phyloP scores from a whole-genome alignment of 2,888 invertebrate genomes.

The Cerastis rubricosa region DNA sequence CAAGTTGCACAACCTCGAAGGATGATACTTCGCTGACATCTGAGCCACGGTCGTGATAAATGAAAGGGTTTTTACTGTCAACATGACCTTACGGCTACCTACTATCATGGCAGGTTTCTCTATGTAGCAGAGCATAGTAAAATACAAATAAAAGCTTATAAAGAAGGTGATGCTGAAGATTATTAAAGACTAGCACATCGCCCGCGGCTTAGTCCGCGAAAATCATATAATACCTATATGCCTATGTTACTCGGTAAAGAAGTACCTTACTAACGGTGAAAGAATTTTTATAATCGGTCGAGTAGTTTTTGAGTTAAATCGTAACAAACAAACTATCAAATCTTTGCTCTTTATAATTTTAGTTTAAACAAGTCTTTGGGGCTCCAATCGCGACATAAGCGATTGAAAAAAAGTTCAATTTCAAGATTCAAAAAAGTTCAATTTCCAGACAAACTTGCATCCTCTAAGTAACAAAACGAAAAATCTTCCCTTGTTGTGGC shows the following conservation, averaged over 20 bases:
- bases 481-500: not conserved
- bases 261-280: too few relatives aligned
- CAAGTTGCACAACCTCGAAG: slow-evolving; percentile 44
- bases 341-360: too few relatives aligned
- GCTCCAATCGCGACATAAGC: not conserved
- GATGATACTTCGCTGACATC: slow-evolving; percentile 19
- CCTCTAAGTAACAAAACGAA: not conserved
- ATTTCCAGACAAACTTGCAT: not conserved
- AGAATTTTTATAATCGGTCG: too few relatives aligned
- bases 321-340: too few relatives aligned
- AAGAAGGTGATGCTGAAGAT: not conserved
- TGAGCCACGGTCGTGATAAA: slow-evolving; percentile 22
- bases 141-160: not conserved
- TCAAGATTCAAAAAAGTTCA: not conserved
- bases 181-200: not conserved
- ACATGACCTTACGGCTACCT: slow-evolving; percentile 18
- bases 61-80: slow-evolving; percentile 34
- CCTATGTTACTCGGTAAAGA: too few relatives aligned
- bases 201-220: too few relatives aligned
- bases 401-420: not conserved
- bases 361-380: too few relatives aligned
- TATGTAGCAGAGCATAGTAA: not conserved
- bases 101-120: not conserved
- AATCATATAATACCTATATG: too few relatives aligned
- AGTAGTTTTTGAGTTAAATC: too few relatives aligned